A percentile compares a stretch with the other conserved stretches of the same genome.
Evolutionary conservation across 2,797 vertebrate genomes (phyloP).

Genomic region (Amniataba percoides): DNA sequence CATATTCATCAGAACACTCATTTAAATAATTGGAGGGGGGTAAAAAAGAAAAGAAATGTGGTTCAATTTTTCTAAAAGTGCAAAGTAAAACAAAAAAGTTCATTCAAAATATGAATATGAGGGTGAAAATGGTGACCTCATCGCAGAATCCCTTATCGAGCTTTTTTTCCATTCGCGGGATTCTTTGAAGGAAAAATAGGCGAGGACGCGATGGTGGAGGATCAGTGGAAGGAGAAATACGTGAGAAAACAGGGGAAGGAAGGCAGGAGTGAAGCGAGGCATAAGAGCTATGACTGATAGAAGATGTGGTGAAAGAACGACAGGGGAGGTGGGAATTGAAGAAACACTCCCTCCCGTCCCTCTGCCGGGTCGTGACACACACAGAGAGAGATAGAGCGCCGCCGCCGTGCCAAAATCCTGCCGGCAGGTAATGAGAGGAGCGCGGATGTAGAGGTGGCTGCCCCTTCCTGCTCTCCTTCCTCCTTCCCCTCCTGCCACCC

Average conservation of each 20-base stretch:
- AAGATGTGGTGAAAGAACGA: slow-evolving; percentile 9
- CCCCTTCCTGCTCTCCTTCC: slow-evolving; percentile 14
- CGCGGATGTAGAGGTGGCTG: slow-evolving; percentile 41
- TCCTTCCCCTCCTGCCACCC: slow-evolving; percentile 26
- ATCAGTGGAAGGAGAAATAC: not conserved
- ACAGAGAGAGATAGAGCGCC: slow-evolving; percentile 46
- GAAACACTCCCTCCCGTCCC: slow-evolving; percentile 32
- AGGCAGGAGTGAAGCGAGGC: not conserved
- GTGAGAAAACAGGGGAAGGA: not conserved
- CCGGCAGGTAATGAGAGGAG: slow-evolving; percentile 61
- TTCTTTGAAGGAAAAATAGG: slow-evolving; percentile 11
- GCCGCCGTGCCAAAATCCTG: slow-evolving; percentile 46
- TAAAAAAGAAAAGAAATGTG: not conserved
- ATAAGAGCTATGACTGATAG: slow-evolving; percentile 3
- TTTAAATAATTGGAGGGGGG: slow-evolving; percentile 26
- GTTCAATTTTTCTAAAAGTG: slow-evolving; percentile 34
- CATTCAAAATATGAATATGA: slow-evolving; percentile 24
- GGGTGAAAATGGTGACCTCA: slow-evolving; percentile 16
- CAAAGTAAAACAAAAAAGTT: slow-evolving; percentile 52
- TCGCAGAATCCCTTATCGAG: not conserved
- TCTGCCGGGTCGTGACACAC: slow-evolving; percentile 39
- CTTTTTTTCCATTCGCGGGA: not conserved
- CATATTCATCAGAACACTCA: slow-evolving; percentile 30
- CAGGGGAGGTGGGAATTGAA: slow-evolving; percentile 32
- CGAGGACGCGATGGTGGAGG: not conserved